Conservation (phyloP, 2,113 vertebrate genomes). For the Rhynchomys soricoides region DNA sequence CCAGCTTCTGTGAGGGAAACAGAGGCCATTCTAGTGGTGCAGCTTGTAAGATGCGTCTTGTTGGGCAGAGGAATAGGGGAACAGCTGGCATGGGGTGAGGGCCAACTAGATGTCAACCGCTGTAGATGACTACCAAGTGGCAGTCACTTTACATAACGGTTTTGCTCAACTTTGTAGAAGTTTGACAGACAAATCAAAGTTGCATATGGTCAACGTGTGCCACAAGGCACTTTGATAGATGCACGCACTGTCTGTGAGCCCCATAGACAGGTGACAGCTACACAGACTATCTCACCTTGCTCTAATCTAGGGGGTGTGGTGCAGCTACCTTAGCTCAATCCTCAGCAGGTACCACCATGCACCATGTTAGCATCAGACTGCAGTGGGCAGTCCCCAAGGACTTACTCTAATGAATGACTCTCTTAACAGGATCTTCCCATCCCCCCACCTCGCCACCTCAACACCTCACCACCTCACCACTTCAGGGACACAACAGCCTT, state of each 20-base stretch:
- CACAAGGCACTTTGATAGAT: not conserved
- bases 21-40: rapidly evolving
- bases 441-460: not conserved
- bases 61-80: not conserved
- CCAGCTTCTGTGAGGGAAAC: not conserved
- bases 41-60: rapidly evolving
- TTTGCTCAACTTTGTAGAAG: not conserved
- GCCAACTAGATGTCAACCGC: too few species aligned
- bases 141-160: not conserved
- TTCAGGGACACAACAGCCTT: not conserved
- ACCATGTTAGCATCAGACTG: too few species aligned
- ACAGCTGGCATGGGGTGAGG: not conserved
- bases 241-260: not conserved
- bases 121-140: not conserved
- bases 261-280: not conserved
- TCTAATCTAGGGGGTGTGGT: not conserved
- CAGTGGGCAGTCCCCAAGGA: not conserved
- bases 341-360: not conserved
- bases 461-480: too few species aligned
- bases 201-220: not conserved
- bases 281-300: not conserved
- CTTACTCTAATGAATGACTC: not conserved
- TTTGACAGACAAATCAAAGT: not conserved
- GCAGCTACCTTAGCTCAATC: not conserved
- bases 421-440: not conserved